Evolutionary conservation across 2,888 invertebrate genomes (phyloP).

Genomic region (Hirtodrosophila cameraria): DNA sequence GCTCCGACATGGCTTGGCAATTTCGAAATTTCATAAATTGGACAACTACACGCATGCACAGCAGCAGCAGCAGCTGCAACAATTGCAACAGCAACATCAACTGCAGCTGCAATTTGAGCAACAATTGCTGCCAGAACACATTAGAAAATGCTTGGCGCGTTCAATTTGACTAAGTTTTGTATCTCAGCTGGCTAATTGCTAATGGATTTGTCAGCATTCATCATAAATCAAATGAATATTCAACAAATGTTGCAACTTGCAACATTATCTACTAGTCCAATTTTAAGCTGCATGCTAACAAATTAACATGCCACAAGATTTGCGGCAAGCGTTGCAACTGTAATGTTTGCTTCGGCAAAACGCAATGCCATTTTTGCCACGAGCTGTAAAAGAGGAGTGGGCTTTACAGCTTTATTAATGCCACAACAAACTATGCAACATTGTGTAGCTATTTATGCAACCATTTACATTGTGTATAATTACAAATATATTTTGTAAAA

Average conservation of each 20-base stretch:
- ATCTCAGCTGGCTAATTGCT: conserved; percentile 55
- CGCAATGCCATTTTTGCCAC: background rate
- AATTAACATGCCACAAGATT: conserved; percentile 21
- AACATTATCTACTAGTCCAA: conserved; percentile 23
- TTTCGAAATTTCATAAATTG: conserved; percentile 66
- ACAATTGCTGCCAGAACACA: conserved; percentile 59
- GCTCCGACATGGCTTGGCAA: conserved; percentile 56
- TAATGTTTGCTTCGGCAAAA: background rate
- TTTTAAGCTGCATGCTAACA: conserved; percentile 1
- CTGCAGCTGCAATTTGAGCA: conserved; percentile 23
- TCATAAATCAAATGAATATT: conserved; percentile 27
- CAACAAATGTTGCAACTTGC: conserved; percentile 25
- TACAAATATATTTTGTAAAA: too few species aligned
- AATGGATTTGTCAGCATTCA: conserved; percentile 50
- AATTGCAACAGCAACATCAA: background rate
- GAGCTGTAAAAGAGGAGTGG: background rate
- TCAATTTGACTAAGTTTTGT: conserved; percentile 43
- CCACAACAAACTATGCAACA: background rate
- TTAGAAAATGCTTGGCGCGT: conserved; percentile 52
- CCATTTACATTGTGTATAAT: too few species aligned
- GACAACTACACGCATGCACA: conserved; percentile 71
- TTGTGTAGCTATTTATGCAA: background rate
- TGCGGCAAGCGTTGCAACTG: background rate
- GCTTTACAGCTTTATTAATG: conserved; percentile 12
- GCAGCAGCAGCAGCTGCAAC: conserved; percentile 32